Percentiles rank a stretch among this genome's conserved stretches.
Evolutionary conservation across 2,888 invertebrate genomes (phyloP).

Genomic region (Palloptera scutellata): DNA sequence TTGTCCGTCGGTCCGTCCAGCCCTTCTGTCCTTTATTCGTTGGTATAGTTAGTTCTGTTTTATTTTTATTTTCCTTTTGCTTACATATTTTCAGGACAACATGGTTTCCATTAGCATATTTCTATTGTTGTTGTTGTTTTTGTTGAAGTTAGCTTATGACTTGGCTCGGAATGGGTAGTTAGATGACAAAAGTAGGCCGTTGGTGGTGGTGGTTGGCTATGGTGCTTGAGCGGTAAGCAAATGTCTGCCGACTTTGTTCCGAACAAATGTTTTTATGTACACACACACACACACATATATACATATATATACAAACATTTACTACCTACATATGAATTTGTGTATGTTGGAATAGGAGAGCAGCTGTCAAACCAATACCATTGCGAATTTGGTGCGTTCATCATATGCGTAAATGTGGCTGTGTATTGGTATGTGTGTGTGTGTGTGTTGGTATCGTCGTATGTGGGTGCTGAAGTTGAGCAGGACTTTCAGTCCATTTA

Average conservation of each 20-base stretch:
- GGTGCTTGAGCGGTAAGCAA: constrained; percentile 20
- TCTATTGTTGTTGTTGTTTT: constrained; percentile 13
- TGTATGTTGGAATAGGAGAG: constrained; percentile 15
- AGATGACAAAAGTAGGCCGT: constrained; percentile 37
- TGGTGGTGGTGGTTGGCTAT: constrained; percentile 33
- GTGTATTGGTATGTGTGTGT: constrained; percentile 28
- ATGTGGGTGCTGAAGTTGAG: constrained; percentile 40
- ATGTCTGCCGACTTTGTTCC: constrained; percentile 14
- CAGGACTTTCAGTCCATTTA: constrained; percentile 60
- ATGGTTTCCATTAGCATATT: constrained; percentile 28
- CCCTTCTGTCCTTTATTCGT: neutral
- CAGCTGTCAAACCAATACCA: neutral
- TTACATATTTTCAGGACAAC: constrained; percentile 8
- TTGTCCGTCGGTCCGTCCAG: constrained; percentile 5
- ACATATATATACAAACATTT: constrained; percentile 8
- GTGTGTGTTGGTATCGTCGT: constrained; percentile 21
- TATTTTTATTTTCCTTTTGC: neutral
- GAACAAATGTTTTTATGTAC: constrained; percentile 25
- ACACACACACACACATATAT: constrained; percentile 30
- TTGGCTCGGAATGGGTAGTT: constrained; percentile 30
- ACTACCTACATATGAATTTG: constrained; percentile 31
- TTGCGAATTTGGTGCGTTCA: neutral
- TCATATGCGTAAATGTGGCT: constrained; percentile 16
- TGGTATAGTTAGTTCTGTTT: neutral
- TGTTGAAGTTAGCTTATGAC: neutral